Evolutionary conservation across 2,113 vertebrate species (phyloP), one percentile per base, ranked within the genome.

Genomic region (Climacteris rufus): DNA sequence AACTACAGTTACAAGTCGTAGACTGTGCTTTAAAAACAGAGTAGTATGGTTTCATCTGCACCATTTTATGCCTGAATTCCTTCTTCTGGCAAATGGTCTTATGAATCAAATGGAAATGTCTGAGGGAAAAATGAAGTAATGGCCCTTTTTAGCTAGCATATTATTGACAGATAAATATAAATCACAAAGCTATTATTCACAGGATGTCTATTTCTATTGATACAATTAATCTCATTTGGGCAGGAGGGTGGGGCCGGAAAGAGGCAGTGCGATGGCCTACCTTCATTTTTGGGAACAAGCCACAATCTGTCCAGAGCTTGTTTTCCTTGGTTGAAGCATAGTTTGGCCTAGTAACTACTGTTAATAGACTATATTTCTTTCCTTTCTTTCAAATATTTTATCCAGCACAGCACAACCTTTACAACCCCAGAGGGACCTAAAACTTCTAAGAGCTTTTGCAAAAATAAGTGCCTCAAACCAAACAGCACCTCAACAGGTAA

Each of bases 361-460:
- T 91, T 95, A 88, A 86, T 96, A 96, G 63, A 75, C 42, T 85
- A 12, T 60, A 93, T 94, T 92, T 96, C 54, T 77, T 94, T 84
- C 53, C 61, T 93, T 17, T 20, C 54, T 91, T 97, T 83, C 94
- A 95, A 95, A 80, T 76, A 94, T 77, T 87, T 91, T 77, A 90
- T 90, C 80, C 78, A 83, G 39, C 39, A 85, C 56, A 86, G 78
- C 37, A 80, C 35, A 81, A 66, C 35, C 22, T 82, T 89, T 77
- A 91, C 85, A 66, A 69, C 17, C 27, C 47, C 39, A 88, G 50
- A 79, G 82, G 82, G 47, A 75, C 50, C 30, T 83, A 65, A 90
- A 83, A 81, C 59, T 90, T 96, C 56, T 70, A 66, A 94, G 59
- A 94, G 17, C 30, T 88, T 88, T 88, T 86, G 42, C 33, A 94